Evolutionary conservation across 2,113 vertebrate species (phyloP).

Genomic region (Halcyon malimbica): DNA sequence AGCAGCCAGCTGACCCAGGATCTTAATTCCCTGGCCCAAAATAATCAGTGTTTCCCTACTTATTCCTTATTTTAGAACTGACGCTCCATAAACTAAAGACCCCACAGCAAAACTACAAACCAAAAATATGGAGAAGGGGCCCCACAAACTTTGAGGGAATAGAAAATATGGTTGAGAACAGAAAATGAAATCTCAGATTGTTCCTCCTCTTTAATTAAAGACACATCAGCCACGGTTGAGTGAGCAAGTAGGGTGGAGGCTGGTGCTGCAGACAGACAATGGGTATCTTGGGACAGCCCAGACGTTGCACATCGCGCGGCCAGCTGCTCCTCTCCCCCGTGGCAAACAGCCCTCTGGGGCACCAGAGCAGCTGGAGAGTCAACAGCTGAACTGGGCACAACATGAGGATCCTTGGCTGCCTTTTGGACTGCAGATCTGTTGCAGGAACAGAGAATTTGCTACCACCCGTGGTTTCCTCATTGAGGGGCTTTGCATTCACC

Average conservation of each 20-base stretch:
- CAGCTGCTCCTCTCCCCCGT: conserved; percentile 46
- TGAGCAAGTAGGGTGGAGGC: conserved; percentile 70
- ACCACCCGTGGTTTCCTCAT: neutral
- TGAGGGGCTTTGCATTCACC: neutral
- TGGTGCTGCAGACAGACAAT: conserved; percentile 57
- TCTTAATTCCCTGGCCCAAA: conserved; percentile 23
- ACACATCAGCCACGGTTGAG: conserved; percentile 59
- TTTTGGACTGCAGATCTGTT: neutral
- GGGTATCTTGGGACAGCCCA: conserved; percentile 50
- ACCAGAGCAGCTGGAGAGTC: neutral
- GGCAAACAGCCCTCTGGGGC: neutral
- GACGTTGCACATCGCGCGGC: neutral
- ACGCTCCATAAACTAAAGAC: neutral
- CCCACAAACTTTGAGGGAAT: neutral
- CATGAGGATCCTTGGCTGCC: neutral
- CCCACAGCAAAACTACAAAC: neutral
- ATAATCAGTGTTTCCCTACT: neutral
- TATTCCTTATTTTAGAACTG: neutral
- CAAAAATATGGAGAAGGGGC: neutral
- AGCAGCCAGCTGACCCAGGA: conserved; percentile 50
- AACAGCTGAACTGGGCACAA: neutral
- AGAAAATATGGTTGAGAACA: neutral
- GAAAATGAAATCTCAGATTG: conserved; percentile 29
- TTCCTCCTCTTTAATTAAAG: conserved; percentile 70
- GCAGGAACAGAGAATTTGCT: neutral